Base-by-base conservation (phyloP, 2,113 vertebrate species). In the Dipodomys stephensi region DNA sequence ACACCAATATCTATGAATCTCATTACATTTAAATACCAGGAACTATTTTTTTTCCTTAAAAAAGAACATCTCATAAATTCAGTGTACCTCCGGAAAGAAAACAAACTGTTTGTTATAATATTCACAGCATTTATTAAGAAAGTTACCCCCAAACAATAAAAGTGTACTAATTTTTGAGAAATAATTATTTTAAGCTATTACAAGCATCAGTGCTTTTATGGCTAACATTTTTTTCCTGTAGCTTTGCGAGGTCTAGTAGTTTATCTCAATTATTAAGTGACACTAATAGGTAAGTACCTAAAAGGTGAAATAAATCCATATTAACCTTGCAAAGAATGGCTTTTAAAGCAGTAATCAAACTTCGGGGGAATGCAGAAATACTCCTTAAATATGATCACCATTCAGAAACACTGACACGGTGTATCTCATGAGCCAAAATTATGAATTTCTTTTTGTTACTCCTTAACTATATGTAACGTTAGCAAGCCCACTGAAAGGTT, bases 221-320 rank as follows among this genome's bases (percentile, higher is more conserved):
- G 72, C 83, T 88, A 92, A 49, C 62, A 67, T 71, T 82, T 84
- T 78, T 88, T 84, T 91, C 57, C 76, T 73, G 73, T 27, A 22
- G 4, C 65, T 96, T 94, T 94, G 89, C 88, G 97, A 96, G 97
- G 96, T 95, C n/a, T 72, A 81, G 88, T 95, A 95, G 85, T 97
- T 98, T 95, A 88, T 98, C 96, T 97, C 94, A 88, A 94, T 97
- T 98, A 97, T 92, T 92, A 97, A 94, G 92, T 84, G 85, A 94
- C 72, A 69, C 78, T 96, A 92, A 53, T 94, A 88, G 0, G 27
- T 96, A 95, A 95, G 71, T 83, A 94, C 91, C 78, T 67, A 88
- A 91, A 93, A 97, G 79, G 65, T 90, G 57, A 97, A 97, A 81
- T 96, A 94, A 97, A 95, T 92, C 91, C 81, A 71, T 83, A 84